These are phyloP conservation scores for Argyresthia albistria DNA, from an alignment of 2,888 invertebrate genomes.

Conservation along the genomic window DNA sequence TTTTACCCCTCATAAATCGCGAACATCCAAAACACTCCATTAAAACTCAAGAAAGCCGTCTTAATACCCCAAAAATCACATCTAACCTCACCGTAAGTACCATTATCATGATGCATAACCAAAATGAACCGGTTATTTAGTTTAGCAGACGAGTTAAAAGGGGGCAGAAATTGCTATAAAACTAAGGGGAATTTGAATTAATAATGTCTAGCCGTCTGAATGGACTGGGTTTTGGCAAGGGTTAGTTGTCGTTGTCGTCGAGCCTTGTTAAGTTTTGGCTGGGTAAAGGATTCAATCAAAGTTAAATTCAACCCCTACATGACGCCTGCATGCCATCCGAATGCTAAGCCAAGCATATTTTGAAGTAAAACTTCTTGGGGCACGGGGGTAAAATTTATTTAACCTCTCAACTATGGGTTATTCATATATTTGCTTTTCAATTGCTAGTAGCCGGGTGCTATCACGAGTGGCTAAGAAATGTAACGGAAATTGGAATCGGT, in stretches of 20 bases:
- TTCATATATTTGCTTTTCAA: too few species aligned
- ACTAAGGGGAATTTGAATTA: neutral
- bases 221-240: neutral
- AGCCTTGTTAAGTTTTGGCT: neutral
- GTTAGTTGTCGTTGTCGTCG: neutral
- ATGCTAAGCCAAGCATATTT: too few species aligned
- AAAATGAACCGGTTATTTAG: neutral
- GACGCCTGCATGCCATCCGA: too few species aligned
- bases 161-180: neutral
- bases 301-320: neutral
- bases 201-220: neutral
- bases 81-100: neutral
- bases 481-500: too few species aligned
- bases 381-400: too few species aligned
- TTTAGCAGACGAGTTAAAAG: conserved; percentile 1
- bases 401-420: too few species aligned
- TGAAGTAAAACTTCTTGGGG: too few species aligned
- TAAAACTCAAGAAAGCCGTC: neutral
- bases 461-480: too few species aligned
- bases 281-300: too few species aligned
- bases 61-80: neutral
- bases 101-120: neutral
- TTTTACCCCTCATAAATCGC: conserved; percentile 8
- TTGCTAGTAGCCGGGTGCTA: too few species aligned
- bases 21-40: neutral